Percentiles rank a stretch among this genome's conserved stretches.
Evolutionary conservation across 2,888 invertebrate genomes (phyloP).

Genomic region (Drosophila niveifrons): DNA sequence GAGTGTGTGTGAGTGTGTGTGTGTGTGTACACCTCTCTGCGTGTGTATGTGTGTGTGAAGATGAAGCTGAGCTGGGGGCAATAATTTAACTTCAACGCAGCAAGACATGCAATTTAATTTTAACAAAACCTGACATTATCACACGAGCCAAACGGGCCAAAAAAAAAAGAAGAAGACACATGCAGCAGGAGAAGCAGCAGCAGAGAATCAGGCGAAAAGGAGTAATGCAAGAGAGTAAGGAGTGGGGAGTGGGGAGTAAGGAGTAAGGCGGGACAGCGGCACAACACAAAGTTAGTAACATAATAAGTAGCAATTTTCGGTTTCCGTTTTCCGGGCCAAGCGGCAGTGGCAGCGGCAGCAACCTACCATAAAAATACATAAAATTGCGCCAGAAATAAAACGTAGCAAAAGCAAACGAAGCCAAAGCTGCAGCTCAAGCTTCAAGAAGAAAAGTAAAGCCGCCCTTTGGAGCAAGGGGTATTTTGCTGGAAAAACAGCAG

Average conservation of each 20-base stretch:
- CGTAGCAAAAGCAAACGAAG: slow-evolving; percentile 37
- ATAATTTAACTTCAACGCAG: slow-evolving; percentile 78
- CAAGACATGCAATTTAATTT: slow-evolving; percentile 82
- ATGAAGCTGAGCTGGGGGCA: slow-evolving; percentile 59
- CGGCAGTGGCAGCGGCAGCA: slow-evolving; percentile 63
- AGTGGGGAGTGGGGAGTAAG: not conserved
- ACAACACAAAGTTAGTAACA: slow-evolving; percentile 80
- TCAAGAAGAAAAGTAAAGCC: slow-evolving; percentile 5
- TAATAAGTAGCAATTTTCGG: slow-evolving; percentile 81
- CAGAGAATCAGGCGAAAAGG: slow-evolving; percentile 18
- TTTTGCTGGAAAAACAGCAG: slow-evolving; percentile 42
- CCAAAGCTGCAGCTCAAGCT: slow-evolving; percentile 17
- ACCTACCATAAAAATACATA: slow-evolving; percentile 80
- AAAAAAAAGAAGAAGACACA: slow-evolving; percentile 26
- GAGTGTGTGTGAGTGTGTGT: not conserved
- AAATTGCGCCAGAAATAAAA: slow-evolving; percentile 68
- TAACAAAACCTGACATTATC: slow-evolving; percentile 82
- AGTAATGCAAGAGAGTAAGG: not conserved
- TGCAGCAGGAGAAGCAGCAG: slow-evolving; percentile 19
- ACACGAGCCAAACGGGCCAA: slow-evolving; percentile 70
- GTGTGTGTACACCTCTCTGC: slow-evolving; percentile 7
- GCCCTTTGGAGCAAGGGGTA: not conserved
- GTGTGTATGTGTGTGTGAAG: slow-evolving; percentile 13
- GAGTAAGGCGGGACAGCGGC: not conserved
- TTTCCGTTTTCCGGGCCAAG: slow-evolving; percentile 79